These are phyloP conservation scores for Idris sp. DNA, from an alignment of 1,140 invertebrate species.

Conservation along the genomic window DNA sequence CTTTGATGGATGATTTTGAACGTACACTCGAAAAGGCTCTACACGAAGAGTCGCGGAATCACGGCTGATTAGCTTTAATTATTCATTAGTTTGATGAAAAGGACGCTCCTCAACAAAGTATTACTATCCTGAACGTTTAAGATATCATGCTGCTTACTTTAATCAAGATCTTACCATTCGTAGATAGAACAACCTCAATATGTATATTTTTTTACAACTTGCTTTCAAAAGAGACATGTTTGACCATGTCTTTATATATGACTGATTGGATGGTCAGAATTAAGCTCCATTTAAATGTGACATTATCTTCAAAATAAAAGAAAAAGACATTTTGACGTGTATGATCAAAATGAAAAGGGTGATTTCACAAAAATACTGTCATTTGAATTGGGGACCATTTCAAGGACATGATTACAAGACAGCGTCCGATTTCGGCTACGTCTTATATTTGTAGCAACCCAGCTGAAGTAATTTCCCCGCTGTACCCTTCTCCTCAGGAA, in stretches of 20 bases:
- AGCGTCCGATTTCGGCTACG: slow-evolving; percentile 48
- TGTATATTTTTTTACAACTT: too few relatives aligned
- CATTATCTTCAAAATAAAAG: too few relatives aligned
- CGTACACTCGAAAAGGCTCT: slow-evolving; percentile 45
- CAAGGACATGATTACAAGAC: slow-evolving; percentile 56
- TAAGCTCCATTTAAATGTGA: too few relatives aligned
- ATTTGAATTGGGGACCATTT: too few relatives aligned
- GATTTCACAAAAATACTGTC: too few relatives aligned
- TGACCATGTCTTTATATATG: too few relatives aligned
- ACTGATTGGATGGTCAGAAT: too few relatives aligned
- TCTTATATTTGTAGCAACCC: slow-evolving; percentile 47
- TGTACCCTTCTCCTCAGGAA: slow-evolving; percentile 46
- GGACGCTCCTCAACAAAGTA: slow-evolving; percentile 36
- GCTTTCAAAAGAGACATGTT: too few relatives aligned
- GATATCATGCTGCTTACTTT: not conserved
- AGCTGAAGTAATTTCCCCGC: slow-evolving; percentile 56
- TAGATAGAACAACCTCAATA: too few relatives aligned
- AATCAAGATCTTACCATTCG: slow-evolving; percentile 15
- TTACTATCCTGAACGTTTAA: slow-evolving; percentile 16
- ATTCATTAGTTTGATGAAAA: slow-evolving; percentile 50
- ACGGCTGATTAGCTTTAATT: slow-evolving; percentile 61
- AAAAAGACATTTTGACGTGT: too few relatives aligned
- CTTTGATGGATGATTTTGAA: slow-evolving; percentile 56
- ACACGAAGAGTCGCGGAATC: slow-evolving; percentile 37
- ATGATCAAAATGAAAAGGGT: too few relatives aligned